A percentile compares a stretch with the other conserved stretches of the same genome.
These are phyloP conservation scores for Pollenia amentaria DNA, from an alignment of 2,888 invertebrate genomes.

Conservation along the genomic window DNA sequence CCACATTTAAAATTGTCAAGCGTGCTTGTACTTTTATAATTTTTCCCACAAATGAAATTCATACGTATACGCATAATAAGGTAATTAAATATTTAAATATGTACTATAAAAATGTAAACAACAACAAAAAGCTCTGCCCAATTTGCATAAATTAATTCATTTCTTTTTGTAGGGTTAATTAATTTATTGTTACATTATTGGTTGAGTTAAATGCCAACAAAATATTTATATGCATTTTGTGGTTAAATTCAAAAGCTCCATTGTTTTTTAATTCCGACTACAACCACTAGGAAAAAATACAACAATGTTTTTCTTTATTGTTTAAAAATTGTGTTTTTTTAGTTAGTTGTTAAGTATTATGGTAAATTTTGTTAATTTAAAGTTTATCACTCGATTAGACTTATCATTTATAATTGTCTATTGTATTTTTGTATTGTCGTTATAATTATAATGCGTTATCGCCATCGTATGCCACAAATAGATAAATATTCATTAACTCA, in stretches of 20 bases:
- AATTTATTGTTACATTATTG: conserved; percentile 10
- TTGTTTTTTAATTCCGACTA: background rate
- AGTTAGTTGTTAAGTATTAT: conserved; percentile 4
- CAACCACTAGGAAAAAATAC: background rate
- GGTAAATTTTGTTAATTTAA: conserved; percentile 49
- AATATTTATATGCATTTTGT: background rate
- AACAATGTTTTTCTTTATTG: background rate
- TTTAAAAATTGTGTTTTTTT: background rate
- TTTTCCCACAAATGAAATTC: too few species aligned
- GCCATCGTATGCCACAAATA: background rate
- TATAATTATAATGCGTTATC: conserved; percentile 8
- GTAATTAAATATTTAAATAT: background rate
- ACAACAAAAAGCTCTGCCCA: background rate
- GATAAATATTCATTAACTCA: background rate
- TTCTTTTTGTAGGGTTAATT: conserved; percentile 11
- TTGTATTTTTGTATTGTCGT: conserved; percentile 6
- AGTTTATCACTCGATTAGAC: conserved; percentile 43
- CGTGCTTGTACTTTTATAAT: too few species aligned
- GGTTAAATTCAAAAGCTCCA: conserved; percentile 9
- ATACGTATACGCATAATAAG: background rate
- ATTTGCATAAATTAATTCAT: conserved; percentile 5
- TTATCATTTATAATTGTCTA: conserved; percentile 22
- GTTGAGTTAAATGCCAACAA: conserved; percentile 14
- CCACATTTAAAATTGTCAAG: too few species aligned
- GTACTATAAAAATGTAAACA: background rate